phyloP scores from a whole-genome alignment of 2,113 vertebrate genomes.

The Coryphaenoides rupestris region DNA sequence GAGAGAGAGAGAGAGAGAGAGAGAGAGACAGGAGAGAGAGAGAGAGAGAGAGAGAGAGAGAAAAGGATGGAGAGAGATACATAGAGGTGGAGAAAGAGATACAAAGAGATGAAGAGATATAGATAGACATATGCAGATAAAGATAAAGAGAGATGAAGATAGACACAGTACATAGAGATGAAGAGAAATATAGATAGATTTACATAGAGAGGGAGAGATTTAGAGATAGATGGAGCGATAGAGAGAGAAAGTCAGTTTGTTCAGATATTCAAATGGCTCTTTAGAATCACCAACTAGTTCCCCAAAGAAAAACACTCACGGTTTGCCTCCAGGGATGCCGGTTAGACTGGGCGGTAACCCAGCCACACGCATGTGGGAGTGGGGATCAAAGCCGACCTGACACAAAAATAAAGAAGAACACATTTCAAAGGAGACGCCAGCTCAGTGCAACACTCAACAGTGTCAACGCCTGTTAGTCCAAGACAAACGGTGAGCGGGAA shows the following conservation, averaged over 20 bases:
- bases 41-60: too few relatives aligned
- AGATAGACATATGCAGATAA: not conserved
- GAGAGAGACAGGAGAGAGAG: not conserved
- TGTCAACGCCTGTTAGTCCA: constrained; percentile 14
- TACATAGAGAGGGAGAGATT: not conserved
- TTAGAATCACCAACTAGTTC: not conserved
- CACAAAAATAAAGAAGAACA: constrained; percentile 26
- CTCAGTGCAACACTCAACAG: constrained; percentile 41
- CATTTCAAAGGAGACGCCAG: constrained; percentile 21
- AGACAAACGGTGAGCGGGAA: constrained; percentile 28
- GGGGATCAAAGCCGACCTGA: constrained; percentile 94
- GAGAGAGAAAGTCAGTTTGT: not conserved
- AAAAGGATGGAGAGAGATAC: not conserved
- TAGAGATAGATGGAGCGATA: not conserved
- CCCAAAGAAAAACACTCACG: constrained; percentile 77
- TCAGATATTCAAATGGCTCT: too few relatives aligned
- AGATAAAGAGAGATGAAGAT: not conserved
- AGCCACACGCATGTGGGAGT: constrained; percentile 87
- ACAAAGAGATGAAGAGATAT: too few relatives aligned
- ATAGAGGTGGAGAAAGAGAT: not conserved
- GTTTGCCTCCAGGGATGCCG: constrained; percentile 92
- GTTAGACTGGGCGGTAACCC: constrained; percentile 88
- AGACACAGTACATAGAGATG: too few relatives aligned
- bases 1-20: not conserved
- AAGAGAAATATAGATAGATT: not conserved